Base-by-base conservation (phyloP, 2,113 vertebrate genomes). In the Cercocebus atys region DNA sequence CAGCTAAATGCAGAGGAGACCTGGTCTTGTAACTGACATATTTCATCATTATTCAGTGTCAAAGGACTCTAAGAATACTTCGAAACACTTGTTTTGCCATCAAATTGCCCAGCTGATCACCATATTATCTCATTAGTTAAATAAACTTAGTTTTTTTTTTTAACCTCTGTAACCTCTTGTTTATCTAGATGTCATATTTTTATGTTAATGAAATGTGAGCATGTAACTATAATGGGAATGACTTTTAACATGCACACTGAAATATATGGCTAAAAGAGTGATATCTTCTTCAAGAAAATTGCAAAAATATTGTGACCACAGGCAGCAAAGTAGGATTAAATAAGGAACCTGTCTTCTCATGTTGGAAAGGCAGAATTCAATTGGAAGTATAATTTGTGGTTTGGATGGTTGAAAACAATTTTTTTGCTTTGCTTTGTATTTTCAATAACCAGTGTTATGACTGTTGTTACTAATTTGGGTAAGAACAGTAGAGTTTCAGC, bases 131-230 rank as follows among this genome's bases (percentile, higher is more conserved):
- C 90, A 73, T 94, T 90, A 90, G 35, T 87, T 91, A 87, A 92
- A 93, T 73, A 83, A 76, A 87, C 43, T 92, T 95, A 86, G 8
- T 14, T 85, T 83, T 95, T 20, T 55, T 18, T 7, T 92, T 83
- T 96, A 82, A 82, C 75, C 32, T 97, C 92, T 95, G 92, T 75
- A n/a, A 59, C 57, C 30, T 81, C 75, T 88, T 84, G 17, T 70
- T 88, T 93, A 78, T 66, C 55, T 45, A 84, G 64, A 82, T 96
- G 50, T 92, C 93, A 84, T 86, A 83, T 92, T 95, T 95, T 94
- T 35, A 55, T 82, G n/a, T 93, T 93, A 94, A 91, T 82, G 73
- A 96, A 95, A 95, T 82, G 13, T 50, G 30, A 93, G 61, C 40
- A 45, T 43, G n/a, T 66, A 83, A 27, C 43, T 52, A 14, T 93